Base-by-base conservation (phyloP, 2,113 vertebrate species). In the Lophius piscatorius region DNA sequence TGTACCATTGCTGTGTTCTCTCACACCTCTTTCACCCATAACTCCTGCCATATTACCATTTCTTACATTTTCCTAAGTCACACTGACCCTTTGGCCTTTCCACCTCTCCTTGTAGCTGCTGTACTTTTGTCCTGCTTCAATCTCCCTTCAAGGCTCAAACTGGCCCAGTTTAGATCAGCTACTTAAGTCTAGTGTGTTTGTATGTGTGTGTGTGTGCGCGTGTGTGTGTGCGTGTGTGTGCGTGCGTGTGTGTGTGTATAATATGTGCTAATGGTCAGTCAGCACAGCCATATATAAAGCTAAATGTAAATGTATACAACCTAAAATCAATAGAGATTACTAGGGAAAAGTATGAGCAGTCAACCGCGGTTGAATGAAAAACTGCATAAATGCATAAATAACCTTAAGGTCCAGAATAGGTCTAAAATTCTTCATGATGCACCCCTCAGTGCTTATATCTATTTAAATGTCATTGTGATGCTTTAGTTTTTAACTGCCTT, bases 131-230 rank as follows among this genome's bases (percentile, higher is more conserved):
- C 56, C 76, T 61, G 46, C 59, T 81, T 71, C 20, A 0, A 56
- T 70, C 70, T 74, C 52, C 71, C 76, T 79, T 60, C 42, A 42
- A 78, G 78, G 83, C 67, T 26, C 56, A 21, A 62, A 23, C 60
- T 82, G 80, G 55, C 80, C 77, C 68, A 80, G 46, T 81, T 84
- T 59, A 52, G 33, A 73, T 40, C 50, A 44, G 41, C 29, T 49
- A 31, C 33, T 42, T 69, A 50, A 51, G 11, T 39, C 28, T 49
- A 40, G 48, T 45, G 41, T 3, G 23, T 29, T 24, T 22, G 23
- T 48, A 7, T 44, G 16, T 22, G 26, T 40, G 51, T 52, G 22
- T 11, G 5, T 21, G 18, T 21, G 18, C 17, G 6, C 35, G 12
- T 47, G 23, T 48, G 67, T 35, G 20, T 45, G 26, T 35, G n/a